Evolutionary conservation across 2,888 invertebrate genomes (phyloP).

Genomic region (Myopa tessellatipennis): DNA sequence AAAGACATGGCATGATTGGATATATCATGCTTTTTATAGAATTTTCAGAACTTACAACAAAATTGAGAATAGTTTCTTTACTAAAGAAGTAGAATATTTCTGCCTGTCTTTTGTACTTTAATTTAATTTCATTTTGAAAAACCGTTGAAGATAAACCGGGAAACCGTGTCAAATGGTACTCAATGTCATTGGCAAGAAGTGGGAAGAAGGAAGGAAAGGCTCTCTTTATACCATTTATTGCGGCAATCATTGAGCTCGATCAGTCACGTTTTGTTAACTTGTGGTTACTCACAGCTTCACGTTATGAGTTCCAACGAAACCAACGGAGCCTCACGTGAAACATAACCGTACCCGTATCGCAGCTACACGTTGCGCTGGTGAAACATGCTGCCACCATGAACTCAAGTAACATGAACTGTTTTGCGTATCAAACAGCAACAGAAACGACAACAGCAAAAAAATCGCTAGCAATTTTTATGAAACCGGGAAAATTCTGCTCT

Average conservation of each 20-base stretch:
- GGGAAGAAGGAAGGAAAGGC: too few relatives aligned
- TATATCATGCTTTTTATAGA: too few relatives aligned
- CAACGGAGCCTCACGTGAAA: background rate
- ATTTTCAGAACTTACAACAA: too few relatives aligned
- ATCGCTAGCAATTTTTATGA: background rate
- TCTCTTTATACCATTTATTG: too few relatives aligned
- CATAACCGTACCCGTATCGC: background rate
- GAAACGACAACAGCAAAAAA: background rate
- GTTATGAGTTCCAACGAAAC: background rate
- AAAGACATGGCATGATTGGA: too few relatives aligned
- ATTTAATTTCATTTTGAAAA: too few relatives aligned
- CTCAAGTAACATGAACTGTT: background rate
- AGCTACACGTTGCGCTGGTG: slow-evolving; percentile 16
- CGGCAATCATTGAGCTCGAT: background rate
- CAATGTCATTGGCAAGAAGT: too few relatives aligned
- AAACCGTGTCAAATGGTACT: too few relatives aligned
- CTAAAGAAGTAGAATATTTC: too few relatives aligned
- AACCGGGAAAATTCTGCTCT: background rate
- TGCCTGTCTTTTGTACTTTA: too few relatives aligned
- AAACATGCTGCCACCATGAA: background rate
- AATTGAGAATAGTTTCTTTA: too few relatives aligned
- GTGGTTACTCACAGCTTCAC: background rate
- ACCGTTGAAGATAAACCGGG: too few relatives aligned
- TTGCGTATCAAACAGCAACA: background rate
- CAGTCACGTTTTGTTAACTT: background rate